These are phyloP conservation scores for Melanophora roralis DNA, from an alignment of 2,888 invertebrate genomes.

Conservation along the genomic window DNA sequence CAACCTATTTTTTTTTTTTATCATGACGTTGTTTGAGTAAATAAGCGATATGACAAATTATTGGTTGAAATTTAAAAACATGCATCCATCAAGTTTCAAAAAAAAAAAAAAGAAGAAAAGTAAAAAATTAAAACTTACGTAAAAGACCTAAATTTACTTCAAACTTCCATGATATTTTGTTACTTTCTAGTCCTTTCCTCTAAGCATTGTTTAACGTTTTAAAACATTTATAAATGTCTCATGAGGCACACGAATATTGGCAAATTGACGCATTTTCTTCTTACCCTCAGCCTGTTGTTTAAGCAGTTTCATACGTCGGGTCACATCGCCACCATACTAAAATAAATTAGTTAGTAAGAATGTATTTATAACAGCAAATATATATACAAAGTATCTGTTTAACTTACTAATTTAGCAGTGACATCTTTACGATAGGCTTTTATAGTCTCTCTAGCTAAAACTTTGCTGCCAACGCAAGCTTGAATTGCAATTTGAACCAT, in stretches of 20 bases:
- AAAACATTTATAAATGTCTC: constrained; percentile 96
- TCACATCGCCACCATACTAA: constrained; percentile 95
- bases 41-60: too few species aligned
- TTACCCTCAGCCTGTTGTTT: constrained; percentile 95
- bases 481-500: constrained; percentile 93
- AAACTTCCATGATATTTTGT: background rate
- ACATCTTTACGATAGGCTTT: constrained; percentile 95
- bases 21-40: too few species aligned
- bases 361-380: constrained; percentile 61
- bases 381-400: background rate
- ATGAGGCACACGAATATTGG: constrained; percentile 93
- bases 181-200: background rate
- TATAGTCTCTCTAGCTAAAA: constrained; percentile 90
- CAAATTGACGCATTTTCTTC: constrained; percentile 93
- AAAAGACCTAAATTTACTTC: constrained; percentile 48
- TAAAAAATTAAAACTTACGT: constrained; percentile 47
- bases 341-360: constrained; percentile 63
- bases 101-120: background rate
- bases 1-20: too few species aligned
- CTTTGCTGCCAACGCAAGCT: constrained; percentile 86
- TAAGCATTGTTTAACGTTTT: constrained; percentile 82
- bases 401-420: constrained; percentile 90
- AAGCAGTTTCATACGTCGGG: constrained; percentile 91
- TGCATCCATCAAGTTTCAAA: too few species aligned
- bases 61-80: too few species aligned